Conservation (phyloP, 2,797 vertebrate genomes). For the Threskiornis aethiopicus region DNA sequence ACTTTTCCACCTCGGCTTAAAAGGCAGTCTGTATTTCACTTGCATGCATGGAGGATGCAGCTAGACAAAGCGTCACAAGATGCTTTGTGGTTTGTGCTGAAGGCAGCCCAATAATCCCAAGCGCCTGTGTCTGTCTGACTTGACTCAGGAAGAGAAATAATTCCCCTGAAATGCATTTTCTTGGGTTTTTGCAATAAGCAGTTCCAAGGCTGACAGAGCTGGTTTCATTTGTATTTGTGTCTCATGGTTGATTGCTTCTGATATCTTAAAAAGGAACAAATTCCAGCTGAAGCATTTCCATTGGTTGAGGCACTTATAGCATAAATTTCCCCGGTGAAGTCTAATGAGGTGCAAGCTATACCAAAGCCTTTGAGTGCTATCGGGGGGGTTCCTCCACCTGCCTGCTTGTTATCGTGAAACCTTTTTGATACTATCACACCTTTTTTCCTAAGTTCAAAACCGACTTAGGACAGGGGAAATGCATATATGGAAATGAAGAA, state of each 20-base stretch:
- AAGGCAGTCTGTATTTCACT: not conserved
- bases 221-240: conserved; percentile 43
- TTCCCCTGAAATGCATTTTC: conserved; percentile 28
- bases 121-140: not conserved
- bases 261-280: conserved; percentile 22
- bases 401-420: not conserved
- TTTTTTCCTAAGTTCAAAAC: not conserved
- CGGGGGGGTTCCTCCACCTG: not conserved
- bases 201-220: conserved; percentile 25
- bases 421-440: not conserved
- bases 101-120: conserved; percentile 13
- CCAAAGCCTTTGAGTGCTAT: not conserved
- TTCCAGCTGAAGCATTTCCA: conserved; percentile 15
- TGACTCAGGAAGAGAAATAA: conserved; percentile 1
- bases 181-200: not conserved
- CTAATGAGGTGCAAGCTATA: not conserved
- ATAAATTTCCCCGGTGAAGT: not conserved
- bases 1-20: not conserved
- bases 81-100: conserved; percentile 45
- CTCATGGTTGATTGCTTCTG: conserved; percentile 40
- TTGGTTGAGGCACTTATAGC: not conserved
- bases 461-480: not conserved
- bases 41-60: not conserved
- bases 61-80: conserved; percentile 35
- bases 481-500: not conserved